phyloP scores from a whole-genome alignment of 2,888 invertebrate species.

The Aleiodes leptofemur region DNA sequence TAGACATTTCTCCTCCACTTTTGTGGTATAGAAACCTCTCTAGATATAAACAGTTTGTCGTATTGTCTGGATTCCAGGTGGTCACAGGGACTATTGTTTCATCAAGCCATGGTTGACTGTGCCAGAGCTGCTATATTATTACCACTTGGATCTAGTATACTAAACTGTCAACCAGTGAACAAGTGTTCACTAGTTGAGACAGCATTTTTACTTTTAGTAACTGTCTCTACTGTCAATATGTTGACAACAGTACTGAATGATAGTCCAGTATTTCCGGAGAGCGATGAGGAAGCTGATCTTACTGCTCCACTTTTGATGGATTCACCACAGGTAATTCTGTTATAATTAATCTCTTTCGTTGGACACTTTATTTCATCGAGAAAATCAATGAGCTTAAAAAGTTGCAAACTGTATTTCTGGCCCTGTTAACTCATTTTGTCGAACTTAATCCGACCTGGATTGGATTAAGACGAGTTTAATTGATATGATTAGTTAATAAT shows the following conservation, averaged over 20 bases:
- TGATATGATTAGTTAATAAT: no score
- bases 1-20: conserved; percentile 12
- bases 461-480: no score
- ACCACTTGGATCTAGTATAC: conserved; percentile 87
- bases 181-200: conserved; percentile 93
- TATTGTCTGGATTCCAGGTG: conserved; percentile 78
- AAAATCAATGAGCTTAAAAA: background rate
- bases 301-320: conserved; percentile 87
- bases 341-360: background rate
- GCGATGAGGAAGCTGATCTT: conserved; percentile 83
- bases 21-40: conserved; percentile 2
- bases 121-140: conserved; percentile 87
- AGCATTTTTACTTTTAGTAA: conserved; percentile 90
- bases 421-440: no score
- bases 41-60: conserved; percentile 33
- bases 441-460: no score
- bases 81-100: conserved; percentile 90
- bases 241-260: conserved; percentile 91
- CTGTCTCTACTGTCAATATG: conserved; percentile 94
- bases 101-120: conserved; percentile 90
- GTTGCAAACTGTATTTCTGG: background rate
- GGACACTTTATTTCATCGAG: background rate
- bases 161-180: conserved; percentile 88
- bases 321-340: conserved; percentile 81
- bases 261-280: conserved; percentile 90